A percentile compares a stretch with the other conserved stretches of the same genome.
Conservation (phyloP, 2,888 invertebrate species). For the Serrognathus titanus region DNA sequence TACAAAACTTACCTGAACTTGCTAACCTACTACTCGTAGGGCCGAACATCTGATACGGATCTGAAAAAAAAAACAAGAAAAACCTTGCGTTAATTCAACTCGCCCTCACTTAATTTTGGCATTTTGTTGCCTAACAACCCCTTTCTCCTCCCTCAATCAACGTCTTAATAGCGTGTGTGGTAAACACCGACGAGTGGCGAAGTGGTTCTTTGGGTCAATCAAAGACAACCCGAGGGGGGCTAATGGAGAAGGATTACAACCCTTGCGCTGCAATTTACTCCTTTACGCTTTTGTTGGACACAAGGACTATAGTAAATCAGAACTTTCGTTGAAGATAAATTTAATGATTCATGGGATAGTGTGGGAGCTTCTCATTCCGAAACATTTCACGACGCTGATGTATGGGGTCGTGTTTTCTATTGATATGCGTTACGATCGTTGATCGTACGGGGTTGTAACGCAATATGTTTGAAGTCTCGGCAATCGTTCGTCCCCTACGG, state of each 20-base stretch:
- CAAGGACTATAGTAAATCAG: too few species aligned
- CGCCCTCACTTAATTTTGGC: too few species aligned
- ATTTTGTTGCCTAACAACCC: slow-evolving; percentile 1
- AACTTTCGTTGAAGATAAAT: too few species aligned
- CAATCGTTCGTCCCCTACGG: slow-evolving; percentile 30
- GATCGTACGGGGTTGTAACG: neutral
- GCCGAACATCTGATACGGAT: slow-evolving; percentile 98
- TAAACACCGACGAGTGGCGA: slow-evolving; percentile 26
- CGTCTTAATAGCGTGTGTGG: slow-evolving; percentile 20
- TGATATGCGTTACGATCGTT: slow-evolving; percentile 1
- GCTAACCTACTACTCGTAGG: slow-evolving; percentile 94
- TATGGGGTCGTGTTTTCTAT: neutral
- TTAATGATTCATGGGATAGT: too few species aligned
- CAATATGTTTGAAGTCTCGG: slow-evolving; percentile 22
- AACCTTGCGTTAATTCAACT: neutral
- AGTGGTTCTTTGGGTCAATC: slow-evolving; percentile 35
- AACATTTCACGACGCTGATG: neutral
- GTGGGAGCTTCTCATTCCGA: too few species aligned
- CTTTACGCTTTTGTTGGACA: neutral
- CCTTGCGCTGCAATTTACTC: slow-evolving; percentile 13
- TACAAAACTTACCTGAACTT: slow-evolving; percentile 74
- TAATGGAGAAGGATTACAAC: slow-evolving; percentile 18
- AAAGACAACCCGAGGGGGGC: slow-evolving; percentile 29
- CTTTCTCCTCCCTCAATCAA: slow-evolving; percentile 6
- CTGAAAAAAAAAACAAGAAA: slow-evolving; percentile 62